These are phyloP conservation scores for Sminthopsis crassicaudata DNA, from an alignment of 2,113 vertebrate species.

Conservation along the genomic window DNA sequence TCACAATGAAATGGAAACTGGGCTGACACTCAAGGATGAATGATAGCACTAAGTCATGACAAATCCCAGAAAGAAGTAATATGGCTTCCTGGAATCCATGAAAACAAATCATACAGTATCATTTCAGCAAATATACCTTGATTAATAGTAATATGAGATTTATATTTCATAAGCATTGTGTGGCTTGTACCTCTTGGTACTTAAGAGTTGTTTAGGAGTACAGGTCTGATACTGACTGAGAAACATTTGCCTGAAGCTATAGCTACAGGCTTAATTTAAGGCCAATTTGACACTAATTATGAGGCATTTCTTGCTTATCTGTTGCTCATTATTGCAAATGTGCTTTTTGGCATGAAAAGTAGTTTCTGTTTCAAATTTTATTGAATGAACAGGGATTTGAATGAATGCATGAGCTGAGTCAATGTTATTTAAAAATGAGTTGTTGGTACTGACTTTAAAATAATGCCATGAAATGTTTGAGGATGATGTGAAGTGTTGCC, in stretches of 20 bases:
- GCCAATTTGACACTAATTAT: slow-evolving; percentile 61
- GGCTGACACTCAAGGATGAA: background rate
- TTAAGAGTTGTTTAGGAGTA: background rate
- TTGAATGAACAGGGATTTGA: slow-evolving; percentile 52
- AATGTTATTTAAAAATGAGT: slow-evolving; percentile 53
- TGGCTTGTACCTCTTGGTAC: slow-evolving; percentile 50
- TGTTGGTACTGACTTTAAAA: slow-evolving; percentile 44
- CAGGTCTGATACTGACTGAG: background rate
- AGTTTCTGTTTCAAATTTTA: slow-evolving; percentile 72
- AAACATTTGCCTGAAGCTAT: slow-evolving; percentile 51
- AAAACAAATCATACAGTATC: slow-evolving; percentile 15
- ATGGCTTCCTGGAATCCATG: background rate
- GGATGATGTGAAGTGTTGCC: slow-evolving; percentile 14
- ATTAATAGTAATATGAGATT: slow-evolving; percentile 45
- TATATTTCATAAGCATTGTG: slow-evolving; percentile 55
- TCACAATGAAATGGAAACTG: background rate
- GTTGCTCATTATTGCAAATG: slow-evolving; percentile 63
- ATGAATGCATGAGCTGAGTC: slow-evolving; percentile 42
- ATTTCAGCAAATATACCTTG: rapidly evolving
- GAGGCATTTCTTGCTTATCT: slow-evolving; percentile 65
- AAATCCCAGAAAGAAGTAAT: background rate
- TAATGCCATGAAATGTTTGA: slow-evolving; percentile 38
- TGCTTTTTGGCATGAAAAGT: slow-evolving; percentile 55
- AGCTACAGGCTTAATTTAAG: slow-evolving; percentile 67
- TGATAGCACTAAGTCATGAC: background rate